Conservation (phyloP, 1,140 invertebrate species). For the Zaprionus gabonicus region DNA sequence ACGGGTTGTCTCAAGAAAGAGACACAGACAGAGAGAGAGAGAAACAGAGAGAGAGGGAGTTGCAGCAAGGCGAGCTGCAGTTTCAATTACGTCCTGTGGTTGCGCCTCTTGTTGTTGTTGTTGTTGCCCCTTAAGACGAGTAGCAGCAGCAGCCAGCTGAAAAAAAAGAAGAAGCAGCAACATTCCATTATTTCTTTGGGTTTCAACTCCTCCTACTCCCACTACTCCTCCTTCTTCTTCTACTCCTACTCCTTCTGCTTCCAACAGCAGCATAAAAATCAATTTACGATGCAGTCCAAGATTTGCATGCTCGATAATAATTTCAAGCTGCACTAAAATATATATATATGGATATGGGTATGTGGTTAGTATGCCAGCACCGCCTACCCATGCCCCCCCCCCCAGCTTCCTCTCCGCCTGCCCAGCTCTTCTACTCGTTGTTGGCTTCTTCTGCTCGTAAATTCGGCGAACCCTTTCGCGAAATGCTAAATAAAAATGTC, state of each 20-base stretch:
- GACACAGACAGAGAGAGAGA: not conserved
- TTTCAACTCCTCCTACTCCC: not conserved
- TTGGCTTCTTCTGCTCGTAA: constrained; percentile 46
- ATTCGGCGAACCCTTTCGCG: constrained; percentile 45
- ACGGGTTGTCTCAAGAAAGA: not conserved
- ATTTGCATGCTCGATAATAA: constrained; percentile 81
- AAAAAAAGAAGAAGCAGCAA: constrained; percentile 10
- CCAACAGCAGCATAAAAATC: constrained; percentile 77
- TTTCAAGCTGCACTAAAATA: constrained; percentile 32
- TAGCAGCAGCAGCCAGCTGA: constrained; percentile 55
- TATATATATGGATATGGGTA: not conserved
- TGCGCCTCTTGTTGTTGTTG: constrained; percentile 18
- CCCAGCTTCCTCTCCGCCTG: not conserved
- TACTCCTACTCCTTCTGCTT: not conserved
- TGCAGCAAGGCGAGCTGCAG: constrained; percentile 29
- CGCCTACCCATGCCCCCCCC: not conserved
- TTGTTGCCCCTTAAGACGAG: constrained; percentile 63
- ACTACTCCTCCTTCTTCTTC: not conserved
- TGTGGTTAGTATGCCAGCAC: constrained; percentile 6
- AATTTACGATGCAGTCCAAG: constrained; percentile 76
- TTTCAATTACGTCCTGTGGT: constrained; percentile 53
- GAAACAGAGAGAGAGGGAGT: not conserved
- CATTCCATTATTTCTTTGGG: constrained; percentile 42
- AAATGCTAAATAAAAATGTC: constrained; percentile 64
- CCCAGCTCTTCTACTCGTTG: not conserved